Base-by-base conservation (phyloP, 2,113 vertebrate genomes). In the Scomber japonicus region DNA sequence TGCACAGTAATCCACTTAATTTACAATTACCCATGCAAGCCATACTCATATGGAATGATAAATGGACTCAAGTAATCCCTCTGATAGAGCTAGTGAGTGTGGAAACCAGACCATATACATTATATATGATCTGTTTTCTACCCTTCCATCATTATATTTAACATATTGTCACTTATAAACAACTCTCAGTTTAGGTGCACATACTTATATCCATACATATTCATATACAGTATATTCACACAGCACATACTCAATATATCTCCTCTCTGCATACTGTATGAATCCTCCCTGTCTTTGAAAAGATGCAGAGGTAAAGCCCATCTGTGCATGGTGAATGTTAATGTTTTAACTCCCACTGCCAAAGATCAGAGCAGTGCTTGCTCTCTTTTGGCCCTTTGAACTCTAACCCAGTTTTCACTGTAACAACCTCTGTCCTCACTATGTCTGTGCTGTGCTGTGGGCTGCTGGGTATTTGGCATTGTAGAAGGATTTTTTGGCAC, bases 1-100 rank as follows among this genome's bases (percentile, higher is more conserved):
- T 78, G 91, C 83, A 82, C 83, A 80, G 84, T 94, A 94, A 94
- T 94, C 93, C 91, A 93, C 90, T 93, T 93, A 91, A 93, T 93
- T 92, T 91, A 92, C 91, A 93, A 93, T 92, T 93, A 93, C 88
- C 82, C 86, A 91, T 83, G 86, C 88, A 83, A 83, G 80, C 88
- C 82, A 63, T 75, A 88, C 91, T 91, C 81, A 82, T 91, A 88
- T 78, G 71, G 84, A 92, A 86, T 91, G 84, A 92, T 89, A 88
- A 88, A 90, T 85, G 75, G 82, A 67, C 73, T 78, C 51, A n/a
- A 71, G 78, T 83, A 88, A 91, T 91, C 84, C 83, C 76, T 71
- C 53, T n/a, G 86, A 84, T 84, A 61, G 64, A 84, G 76, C 62
- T n/a, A 14, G 14, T 19, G 75, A 82, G 68, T 0, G 35, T 51